phyloP scores from a whole-genome alignment of 2,888 invertebrate genomes.

The Platypus cylindrus region DNA sequence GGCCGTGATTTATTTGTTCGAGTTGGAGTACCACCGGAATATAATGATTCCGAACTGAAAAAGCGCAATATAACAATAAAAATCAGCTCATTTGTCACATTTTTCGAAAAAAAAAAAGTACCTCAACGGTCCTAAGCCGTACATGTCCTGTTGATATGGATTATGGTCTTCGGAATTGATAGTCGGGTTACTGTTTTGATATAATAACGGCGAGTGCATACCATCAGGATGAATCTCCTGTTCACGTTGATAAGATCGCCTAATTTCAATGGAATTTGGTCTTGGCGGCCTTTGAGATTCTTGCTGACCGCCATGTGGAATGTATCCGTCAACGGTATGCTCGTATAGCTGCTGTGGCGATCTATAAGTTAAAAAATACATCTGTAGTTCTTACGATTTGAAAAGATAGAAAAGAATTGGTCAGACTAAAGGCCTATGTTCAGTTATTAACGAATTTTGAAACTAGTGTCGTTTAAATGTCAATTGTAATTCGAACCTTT shows the following conservation, averaged over 20 bases:
- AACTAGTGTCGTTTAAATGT: neutral
- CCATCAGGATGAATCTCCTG: conserved; percentile 31
- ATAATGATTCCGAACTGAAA: conserved; percentile 39
- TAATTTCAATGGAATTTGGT: conserved; percentile 79
- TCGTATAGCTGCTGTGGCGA: conserved; percentile 46
- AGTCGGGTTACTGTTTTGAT: conserved; percentile 10
- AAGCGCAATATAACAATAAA: conserved; percentile 1
- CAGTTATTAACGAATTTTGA: conserved; percentile 2
- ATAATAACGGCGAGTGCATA: conserved; percentile 26
- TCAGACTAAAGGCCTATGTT: too few species aligned
- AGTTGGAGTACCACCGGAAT: conserved; percentile 45
- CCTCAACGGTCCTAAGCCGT: conserved; percentile 32
- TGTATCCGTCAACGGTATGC: conserved; percentile 23
- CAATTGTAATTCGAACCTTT: too few species aligned
- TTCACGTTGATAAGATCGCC: conserved; percentile 38
- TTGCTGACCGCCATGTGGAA: conserved; percentile 28
- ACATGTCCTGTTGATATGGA: conserved; percentile 32
- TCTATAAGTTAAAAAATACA: conserved; percentile 29
- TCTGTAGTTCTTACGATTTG: too few species aligned
- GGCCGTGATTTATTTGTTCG: conserved; percentile 54
- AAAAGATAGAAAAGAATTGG: too few species aligned
- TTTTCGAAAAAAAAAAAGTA: conserved; percentile 2
- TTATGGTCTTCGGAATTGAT: conserved; percentile 29
- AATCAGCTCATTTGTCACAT: neutral
- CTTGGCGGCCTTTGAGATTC: conserved; percentile 59